Evolutionary conservation across 2,113 vertebrate genomes (phyloP), one percentile per base, ranked within the genome.

Genomic region (Alexandromys fortis): DNA sequence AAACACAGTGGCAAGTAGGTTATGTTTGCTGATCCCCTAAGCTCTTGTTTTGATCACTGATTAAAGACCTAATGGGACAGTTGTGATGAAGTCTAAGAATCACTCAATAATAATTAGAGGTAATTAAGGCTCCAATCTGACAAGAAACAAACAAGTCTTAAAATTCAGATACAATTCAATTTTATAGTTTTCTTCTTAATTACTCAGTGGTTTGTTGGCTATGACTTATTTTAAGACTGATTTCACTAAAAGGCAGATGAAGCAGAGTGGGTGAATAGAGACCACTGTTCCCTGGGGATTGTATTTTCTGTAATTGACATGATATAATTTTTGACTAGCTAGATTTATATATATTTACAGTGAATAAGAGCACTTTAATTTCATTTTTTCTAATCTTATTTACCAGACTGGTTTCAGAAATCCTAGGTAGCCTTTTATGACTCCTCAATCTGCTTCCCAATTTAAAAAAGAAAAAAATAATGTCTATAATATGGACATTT

Each of bases 341-440:
- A 85, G 10, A 52, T 94, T 95, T 97, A 87, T 91, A 47, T 77
- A 89, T 95, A 68, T 92, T 38, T 97, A 77, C 81, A 52, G 94
- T 95, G 92, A 96, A 97, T 91, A 96, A 77, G 79, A 95, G 90
- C 91, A 98, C 93, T 96, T 97, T 97, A 96, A 95, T 61, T n/a
- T 21, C 67, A 3, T 73, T 73, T 94, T 88, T 93, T 95, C 52
- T 87, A 95, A 96, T 96, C 65, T 97, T 89, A 95, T 76, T 35
- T 78, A 97, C 94, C 67, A 92, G 73, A 82, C 92, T 70, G 87
- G 72, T 91, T 97, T 96, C 85, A 97, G 96, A 97, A 96, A 97
- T 93, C 94, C 49, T 65, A 89, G 45, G 86, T 86, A 70, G 79
- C 72, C 11, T 49, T 94, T n/a, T 92, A 88, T 65, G 55, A 76